phyloP scores from a whole-genome alignment of 2,888 invertebrate species.

The Rhingia rostrata region DNA sequence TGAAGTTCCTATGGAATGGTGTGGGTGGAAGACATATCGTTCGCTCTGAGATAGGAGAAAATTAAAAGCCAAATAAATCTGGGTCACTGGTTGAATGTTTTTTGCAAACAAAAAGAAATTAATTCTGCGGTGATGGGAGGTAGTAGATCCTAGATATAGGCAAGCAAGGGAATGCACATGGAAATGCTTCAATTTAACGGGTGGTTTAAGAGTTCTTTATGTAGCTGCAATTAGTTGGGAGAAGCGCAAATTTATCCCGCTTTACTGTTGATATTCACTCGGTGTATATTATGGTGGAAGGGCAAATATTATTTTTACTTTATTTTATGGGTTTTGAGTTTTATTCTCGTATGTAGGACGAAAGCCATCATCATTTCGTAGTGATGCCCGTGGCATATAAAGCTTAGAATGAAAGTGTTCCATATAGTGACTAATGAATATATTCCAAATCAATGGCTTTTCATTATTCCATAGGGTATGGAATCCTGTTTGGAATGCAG shows the following conservation, averaged over 20 bases:
- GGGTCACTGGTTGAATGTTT: conserved; percentile 70
- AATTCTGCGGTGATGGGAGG: conserved; percentile 6
- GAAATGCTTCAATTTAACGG: conserved; percentile 19
- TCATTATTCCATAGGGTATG: too few species aligned
- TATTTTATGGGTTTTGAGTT: too few species aligned
- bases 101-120: conserved; percentile 34
- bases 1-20: conserved; percentile 16
- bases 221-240: conserved; percentile 27
- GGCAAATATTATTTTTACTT: too few species aligned
- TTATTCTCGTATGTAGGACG: too few species aligned
- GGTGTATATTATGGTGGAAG: too few species aligned
- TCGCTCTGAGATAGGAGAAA: conserved; percentile 32
- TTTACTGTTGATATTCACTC: neutral
- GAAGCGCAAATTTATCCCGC: conserved; percentile 2
- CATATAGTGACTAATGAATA: too few species aligned
- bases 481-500: too few species aligned
- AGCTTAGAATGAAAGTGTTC: too few species aligned
- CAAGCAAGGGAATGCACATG: neutral
- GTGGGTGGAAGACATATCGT: conserved; percentile 16
- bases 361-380: too few species aligned
- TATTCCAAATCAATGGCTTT: too few species aligned
- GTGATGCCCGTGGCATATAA: too few species aligned
- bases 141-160: neutral
- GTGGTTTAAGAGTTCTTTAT: conserved; percentile 7
- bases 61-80: conserved; percentile 48